These are phyloP conservation scores for Dicycla oo DNA, from an alignment of 2,888 invertebrate genomes.

Conservation along the genomic window DNA sequence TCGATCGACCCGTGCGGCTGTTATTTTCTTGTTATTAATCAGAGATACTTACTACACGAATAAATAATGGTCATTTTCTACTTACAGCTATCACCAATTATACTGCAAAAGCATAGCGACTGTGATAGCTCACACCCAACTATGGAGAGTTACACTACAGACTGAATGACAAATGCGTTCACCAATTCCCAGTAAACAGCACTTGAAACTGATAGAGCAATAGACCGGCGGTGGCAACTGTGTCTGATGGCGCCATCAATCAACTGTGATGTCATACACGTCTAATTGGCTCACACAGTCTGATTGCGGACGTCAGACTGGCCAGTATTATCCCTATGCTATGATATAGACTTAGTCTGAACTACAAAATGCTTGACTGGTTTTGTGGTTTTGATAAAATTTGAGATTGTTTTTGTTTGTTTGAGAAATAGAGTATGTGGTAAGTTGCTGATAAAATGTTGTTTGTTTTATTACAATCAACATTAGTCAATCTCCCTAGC, in stretches of 20 bases:
- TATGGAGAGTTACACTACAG: background rate
- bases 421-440: no score
- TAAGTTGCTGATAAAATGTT: no score
- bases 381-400: background rate
- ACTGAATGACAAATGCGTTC: constrained; percentile 25
- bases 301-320: constrained; percentile 20
- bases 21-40: no score
- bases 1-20: no score
- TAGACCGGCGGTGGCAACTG: constrained; percentile 17
- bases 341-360: no score
- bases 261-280: constrained; percentile 43
- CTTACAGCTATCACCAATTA: background rate
- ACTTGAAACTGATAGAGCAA: constrained; percentile 45
- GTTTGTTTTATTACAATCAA: no score
- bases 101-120: background rate
- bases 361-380: constrained; percentile 1
- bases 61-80: no score
- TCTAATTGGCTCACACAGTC: constrained; percentile 45
- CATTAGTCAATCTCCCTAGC: no score
- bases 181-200: constrained; percentile 21
- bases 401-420: background rate
- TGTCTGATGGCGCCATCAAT: constrained; percentile 49
- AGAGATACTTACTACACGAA: no score
- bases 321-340: no score
- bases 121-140: background rate